Base-by-base conservation (phyloP, 2,888 invertebrate genomes). In the Argyresthia goedartella region DNA sequence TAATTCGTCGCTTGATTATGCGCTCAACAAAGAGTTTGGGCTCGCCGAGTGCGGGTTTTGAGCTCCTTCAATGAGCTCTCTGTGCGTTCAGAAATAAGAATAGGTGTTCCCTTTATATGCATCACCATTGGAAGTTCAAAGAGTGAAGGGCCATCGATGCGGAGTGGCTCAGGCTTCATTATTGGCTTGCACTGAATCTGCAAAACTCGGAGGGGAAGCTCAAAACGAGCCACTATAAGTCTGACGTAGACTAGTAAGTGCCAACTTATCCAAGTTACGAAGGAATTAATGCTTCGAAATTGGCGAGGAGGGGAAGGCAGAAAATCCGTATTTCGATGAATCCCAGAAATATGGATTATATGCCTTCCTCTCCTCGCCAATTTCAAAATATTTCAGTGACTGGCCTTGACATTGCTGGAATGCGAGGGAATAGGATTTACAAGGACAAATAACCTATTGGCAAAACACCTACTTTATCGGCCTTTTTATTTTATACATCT, bases 131-230 rank as follows among this genome's bases (percentile, higher is more conserved):
- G 69, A 65, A 66, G 67, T 72, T 79, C 75, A 77, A 78, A 76
- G 73, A 65, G 62, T 78, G 71, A 62, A 84, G 82, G 64, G 71
- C 71, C 72, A 74, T 84, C 72, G 76, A 78, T 70, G 76, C 71
- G 65, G 63, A 78, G 73, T 68, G 76, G 73, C 71, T 74, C 72
- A 70, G 76, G 74, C 76, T 81, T 81, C 79, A 77, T 84, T 82
- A 86, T 85, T 84, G 80, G 80, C 80, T 76, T 64, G 66, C 63
- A 72, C 66, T 68, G 71, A 66, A 65, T 73, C 66, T 67, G 63
- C 66, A 64, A 59, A 46, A 58, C 64, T 69, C 64, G 61, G 64
- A 64, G 68, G 78, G 74, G 73, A 76, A 47, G 47, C 15, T 8
- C 52, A 13, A 47, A 48, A 47, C 52, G 43, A 36, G 13, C 49